Evolutionary conservation across 2,113 vertebrate species (phyloP).

Genomic region (Dissostichus mawsoni): DNA sequence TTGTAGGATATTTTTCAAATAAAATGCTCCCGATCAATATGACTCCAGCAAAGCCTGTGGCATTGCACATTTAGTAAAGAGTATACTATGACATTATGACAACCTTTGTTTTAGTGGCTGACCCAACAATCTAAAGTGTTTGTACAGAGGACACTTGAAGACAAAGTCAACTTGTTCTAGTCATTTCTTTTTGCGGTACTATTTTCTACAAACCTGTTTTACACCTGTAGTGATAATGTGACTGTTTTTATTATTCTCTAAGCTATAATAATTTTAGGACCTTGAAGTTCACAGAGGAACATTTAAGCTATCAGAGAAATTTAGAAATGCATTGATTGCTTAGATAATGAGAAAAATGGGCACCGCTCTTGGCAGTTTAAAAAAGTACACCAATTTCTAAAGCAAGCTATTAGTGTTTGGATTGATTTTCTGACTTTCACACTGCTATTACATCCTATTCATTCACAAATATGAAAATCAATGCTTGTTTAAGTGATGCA

Average conservation of each 20-base stretch:
- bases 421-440: conserved; percentile 39
- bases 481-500: not conserved
- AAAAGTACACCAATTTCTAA: conserved; percentile 13
- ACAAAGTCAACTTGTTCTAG: not conserved
- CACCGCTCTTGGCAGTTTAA: conserved; percentile 2
- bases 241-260: not conserved
- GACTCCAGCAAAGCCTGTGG: not conserved
- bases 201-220: not conserved
- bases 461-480: conserved; percentile 18
- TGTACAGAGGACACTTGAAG: not conserved
- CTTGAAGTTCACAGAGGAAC: conserved; percentile 23
- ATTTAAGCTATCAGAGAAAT: conserved; percentile 26
- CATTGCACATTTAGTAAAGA: not conserved
- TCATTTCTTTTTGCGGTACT: not conserved
- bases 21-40: not conserved
- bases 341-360: conserved; percentile 17
- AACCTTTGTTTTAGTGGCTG: not conserved
- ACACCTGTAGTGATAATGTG: not conserved
- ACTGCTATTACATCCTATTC: conserved; percentile 25
- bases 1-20: not conserved
- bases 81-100: not conserved
- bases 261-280: conserved; percentile 4
- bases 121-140: not conserved
- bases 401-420: conserved; percentile 10
- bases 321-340: conserved; percentile 34